A percentile compares a stretch with the other conserved stretches of the same genome.
phyloP scores from a whole-genome alignment of 2,888 invertebrate species.

The Spodoptera exigua region DNA sequence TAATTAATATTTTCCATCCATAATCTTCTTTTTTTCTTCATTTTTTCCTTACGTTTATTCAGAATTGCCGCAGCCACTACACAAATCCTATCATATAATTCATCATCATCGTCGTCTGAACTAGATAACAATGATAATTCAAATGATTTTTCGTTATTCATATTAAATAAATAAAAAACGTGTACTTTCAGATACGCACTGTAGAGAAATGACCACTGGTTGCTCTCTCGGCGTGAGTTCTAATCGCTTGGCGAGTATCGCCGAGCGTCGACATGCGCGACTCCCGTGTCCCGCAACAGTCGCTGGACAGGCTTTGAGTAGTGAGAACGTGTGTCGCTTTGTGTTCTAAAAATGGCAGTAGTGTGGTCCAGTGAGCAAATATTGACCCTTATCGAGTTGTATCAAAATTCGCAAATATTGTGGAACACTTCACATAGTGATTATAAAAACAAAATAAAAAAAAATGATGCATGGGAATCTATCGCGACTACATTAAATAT shows the following conservation, averaged over 20 bases:
- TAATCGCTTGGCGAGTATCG: too few species aligned
- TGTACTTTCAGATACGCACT: too few species aligned
- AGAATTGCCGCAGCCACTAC: constrained; percentile 31
- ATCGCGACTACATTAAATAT: too few species aligned
- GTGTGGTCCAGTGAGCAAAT: too few species aligned
- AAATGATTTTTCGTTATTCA: constrained; percentile 1
- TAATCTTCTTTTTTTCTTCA: constrained; percentile 24
- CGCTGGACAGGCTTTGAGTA: too few species aligned
- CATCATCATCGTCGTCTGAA: constrained; percentile 37
- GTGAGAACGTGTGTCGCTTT: too few species aligned
- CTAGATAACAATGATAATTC: constrained; percentile 23
- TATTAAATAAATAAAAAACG: too few species aligned
- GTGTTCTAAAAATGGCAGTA: too few species aligned
- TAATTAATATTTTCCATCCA: constrained; percentile 38
- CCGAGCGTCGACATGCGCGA: too few species aligned
- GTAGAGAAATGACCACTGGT: too few species aligned
- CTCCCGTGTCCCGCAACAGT: too few species aligned
- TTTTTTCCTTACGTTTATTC: constrained; percentile 19
- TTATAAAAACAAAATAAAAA: constrained; percentile 52
- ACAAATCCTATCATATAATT: constrained; percentile 15
- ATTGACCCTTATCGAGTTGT: constrained; percentile 1
- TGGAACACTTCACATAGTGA: constrained; percentile 17
- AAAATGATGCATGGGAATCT: constrained; percentile 48
- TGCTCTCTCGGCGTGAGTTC: too few species aligned
- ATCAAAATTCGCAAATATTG: constrained; percentile 7